Conservation (phyloP, 2,797 vertebrate species). For the Darevskia mixta region DNA sequence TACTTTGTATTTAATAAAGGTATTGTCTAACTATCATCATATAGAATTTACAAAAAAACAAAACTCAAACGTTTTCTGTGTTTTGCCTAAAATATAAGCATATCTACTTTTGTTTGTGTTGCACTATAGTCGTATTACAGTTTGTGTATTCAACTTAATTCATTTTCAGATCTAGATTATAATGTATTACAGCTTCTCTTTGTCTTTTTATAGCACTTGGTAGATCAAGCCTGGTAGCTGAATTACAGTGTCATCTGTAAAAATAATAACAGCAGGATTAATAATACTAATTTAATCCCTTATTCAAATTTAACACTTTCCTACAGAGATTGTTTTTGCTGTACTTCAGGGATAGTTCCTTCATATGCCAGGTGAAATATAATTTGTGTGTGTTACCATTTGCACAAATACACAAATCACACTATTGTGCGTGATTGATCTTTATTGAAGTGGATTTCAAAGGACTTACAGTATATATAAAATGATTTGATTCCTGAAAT, state of each 20-base stretch:
- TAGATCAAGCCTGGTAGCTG: neutral
- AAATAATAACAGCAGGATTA: neutral
- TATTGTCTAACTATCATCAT: neutral
- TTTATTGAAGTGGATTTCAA: neutral
- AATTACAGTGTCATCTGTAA: neutral
- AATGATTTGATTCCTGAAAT: neutral
- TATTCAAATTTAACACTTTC: accelerated
- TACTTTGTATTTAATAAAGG: no score
- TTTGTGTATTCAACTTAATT: neutral
- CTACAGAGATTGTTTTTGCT: accelerated
- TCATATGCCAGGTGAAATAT: neutral
- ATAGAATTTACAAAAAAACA: neutral
- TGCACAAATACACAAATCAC: neutral
- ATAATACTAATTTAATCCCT: constrained; percentile 7
- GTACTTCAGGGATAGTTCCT: accelerated
- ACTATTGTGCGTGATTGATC: neutral
- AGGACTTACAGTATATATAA: neutral
- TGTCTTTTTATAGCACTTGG: accelerated
- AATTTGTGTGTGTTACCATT: neutral
- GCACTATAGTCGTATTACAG: constrained; percentile 5
- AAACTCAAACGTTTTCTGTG: neutral
- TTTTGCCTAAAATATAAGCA: neutral
- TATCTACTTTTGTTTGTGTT: neutral
- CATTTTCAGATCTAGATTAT: constrained; percentile 11
- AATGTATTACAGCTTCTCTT: neutral